These are phyloP conservation scores for Campylomormyrus numenius DNA, from an alignment of 2,113 vertebrate species.

Conservation along the genomic window DNA sequence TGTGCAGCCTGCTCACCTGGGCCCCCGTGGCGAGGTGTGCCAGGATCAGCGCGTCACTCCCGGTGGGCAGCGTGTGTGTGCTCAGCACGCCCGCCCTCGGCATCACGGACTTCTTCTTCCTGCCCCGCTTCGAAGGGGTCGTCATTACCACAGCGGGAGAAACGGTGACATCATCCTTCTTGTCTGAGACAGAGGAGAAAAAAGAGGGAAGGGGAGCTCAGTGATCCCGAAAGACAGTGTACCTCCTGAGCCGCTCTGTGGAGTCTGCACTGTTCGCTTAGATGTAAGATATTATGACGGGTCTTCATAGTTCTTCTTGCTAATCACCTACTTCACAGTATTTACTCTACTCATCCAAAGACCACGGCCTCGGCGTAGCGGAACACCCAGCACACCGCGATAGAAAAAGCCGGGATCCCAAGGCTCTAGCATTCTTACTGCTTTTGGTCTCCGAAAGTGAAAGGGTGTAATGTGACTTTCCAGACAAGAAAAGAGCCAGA, in stretches of 20 bases:
- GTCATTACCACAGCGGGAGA: slow-evolving; percentile 61
- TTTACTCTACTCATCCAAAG: background rate
- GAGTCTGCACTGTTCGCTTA: background rate
- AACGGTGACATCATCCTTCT: slow-evolving; percentile 74
- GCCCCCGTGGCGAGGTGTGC: slow-evolving; percentile 66
- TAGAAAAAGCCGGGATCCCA: background rate
- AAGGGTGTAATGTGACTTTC: background rate
- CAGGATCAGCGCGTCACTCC: slow-evolving; percentile 64
- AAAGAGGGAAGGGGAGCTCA: slow-evolving; percentile 34
- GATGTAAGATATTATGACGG: background rate
- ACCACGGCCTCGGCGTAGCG: background rate
- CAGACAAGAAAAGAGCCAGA: background rate
- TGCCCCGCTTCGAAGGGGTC: slow-evolving; percentile 58
- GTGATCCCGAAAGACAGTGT: background rate
- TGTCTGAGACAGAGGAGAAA: slow-evolving; percentile 62
- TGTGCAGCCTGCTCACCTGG: slow-evolving; percentile 45
- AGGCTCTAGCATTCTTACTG: background rate
- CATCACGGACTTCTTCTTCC: slow-evolving; percentile 65
- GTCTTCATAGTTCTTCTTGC: background rate
- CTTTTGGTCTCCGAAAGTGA: background rate
- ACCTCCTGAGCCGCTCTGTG: background rate
- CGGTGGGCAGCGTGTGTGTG: slow-evolving; percentile 49
- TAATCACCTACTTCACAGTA: background rate
- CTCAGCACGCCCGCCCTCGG: slow-evolving; percentile 43
- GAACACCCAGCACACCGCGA: background rate